A percentile compares a stretch with the other conserved stretches of the same genome.
These are phyloP conservation scores for Galago senegalensis DNA, from an alignment of 2,797 vertebrate genomes.

Conservation along the genomic window DNA sequence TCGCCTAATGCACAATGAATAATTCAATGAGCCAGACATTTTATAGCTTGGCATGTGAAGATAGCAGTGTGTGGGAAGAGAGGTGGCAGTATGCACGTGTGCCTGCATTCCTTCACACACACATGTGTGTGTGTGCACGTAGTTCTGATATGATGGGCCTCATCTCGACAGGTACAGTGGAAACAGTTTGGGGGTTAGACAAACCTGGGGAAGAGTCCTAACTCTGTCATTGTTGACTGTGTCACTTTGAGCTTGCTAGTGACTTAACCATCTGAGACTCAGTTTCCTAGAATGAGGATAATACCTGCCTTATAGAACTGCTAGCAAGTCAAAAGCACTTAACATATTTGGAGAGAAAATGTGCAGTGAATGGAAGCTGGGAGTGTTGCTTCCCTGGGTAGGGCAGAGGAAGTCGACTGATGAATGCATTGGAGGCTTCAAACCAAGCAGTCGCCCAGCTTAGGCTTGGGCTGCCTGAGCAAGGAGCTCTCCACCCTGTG, in stretches of 20 bases:
- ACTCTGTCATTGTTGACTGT: background rate
- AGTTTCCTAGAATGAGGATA: background rate
- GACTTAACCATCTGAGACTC: background rate
- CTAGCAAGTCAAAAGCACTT: background rate
- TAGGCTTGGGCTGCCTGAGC: background rate
- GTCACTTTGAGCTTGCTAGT: background rate
- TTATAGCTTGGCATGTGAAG: background rate
- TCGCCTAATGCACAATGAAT: conserved; percentile 68
- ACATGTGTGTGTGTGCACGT: no score
- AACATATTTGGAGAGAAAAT: background rate
- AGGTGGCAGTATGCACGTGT: background rate
- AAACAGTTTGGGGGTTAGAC: background rate
- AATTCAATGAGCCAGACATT: conserved; percentile 68
- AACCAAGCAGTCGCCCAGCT: no score
- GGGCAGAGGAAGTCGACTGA: no score
- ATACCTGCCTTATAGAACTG: background rate
- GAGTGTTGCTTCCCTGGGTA: background rate
- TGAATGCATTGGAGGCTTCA: fast-evolving
- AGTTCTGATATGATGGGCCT: background rate
- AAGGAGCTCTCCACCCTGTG: background rate
- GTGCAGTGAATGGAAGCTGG: background rate
- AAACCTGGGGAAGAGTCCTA: background rate
- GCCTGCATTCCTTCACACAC: fast-evolving
- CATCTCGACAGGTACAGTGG: background rate
- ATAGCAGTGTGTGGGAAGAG: background rate